Evolutionary conservation across 2,113 vertebrate species (phyloP), one percentile per base, ranked within the genome.

Genomic region (Cygnus atratus): DNA sequence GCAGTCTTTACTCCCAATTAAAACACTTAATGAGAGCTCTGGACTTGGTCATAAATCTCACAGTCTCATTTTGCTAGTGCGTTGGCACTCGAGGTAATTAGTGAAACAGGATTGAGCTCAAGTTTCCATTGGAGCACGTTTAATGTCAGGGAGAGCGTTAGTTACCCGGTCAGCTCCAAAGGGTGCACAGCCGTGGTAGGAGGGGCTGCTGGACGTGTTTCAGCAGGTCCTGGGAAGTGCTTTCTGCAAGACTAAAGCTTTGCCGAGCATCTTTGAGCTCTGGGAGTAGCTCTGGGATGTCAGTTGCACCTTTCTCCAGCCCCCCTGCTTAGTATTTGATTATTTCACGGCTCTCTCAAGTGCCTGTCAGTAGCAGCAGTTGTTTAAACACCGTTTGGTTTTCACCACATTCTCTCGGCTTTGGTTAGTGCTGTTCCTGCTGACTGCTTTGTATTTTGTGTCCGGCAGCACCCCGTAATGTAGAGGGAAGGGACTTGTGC

Each of bases 81-180:
- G 0, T 8, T 13, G 8, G 19, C 35, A 58, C 65, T 0, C 28
- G n/a, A 35, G 48, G 79, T 10, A 11, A 5, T 9, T 15, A 79
- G 24, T 13, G 55, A 31, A 71, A 59, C 35, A 6, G 63, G 13
- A n/a, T 10, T 28, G 37, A 63, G 52, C 17, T 83, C 13, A 52
- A 50, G n/a, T 58, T 61, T 62, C 37, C n/a, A 0, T 5, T 9
- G 70, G 73, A 43, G 14, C 4, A 2, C 20, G 6, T 39, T 70
- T 70, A 4, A 4, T 22, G 26, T 35, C 65, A 26, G 57, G 19
- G 16, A 33, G 73, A 35, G 7, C 19, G 33, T 18, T 19, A 13
- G 62, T 24, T 57, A 9, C 8, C 0, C 41, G 41, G 46, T 18
- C 76, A 73, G 61, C 39, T 46, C 74, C 2, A 17, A 19, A 16